Conservation (phyloP, 2,113 vertebrate genomes). For the Mormyrus iriodes region DNA sequence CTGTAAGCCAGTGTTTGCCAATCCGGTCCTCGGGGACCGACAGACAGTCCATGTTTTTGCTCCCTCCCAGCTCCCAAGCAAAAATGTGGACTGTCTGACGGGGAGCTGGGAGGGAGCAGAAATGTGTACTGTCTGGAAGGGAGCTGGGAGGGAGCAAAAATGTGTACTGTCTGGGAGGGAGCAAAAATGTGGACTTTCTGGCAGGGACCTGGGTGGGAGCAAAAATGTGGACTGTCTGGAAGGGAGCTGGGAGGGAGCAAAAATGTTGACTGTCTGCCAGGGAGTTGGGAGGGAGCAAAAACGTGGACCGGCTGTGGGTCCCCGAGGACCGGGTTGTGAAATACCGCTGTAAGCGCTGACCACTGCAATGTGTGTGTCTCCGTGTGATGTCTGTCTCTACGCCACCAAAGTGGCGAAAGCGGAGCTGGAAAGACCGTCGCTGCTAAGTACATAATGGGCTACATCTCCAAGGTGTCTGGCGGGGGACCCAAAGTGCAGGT, state of each 20-base stretch:
- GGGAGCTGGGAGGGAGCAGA: no score
- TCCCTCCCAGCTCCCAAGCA: background rate
- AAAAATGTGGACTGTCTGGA: background rate
- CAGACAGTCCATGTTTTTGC: background rate
- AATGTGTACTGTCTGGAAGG: background rate
- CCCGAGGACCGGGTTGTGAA: background rate
- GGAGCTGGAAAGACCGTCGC: conserved; percentile 95
- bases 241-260: no score
- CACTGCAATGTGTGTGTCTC: background rate
- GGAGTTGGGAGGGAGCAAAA: background rate
- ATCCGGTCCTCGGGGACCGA: background rate
- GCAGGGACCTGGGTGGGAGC: background rate
- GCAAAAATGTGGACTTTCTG: background rate
- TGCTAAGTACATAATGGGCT: conserved; percentile 98
- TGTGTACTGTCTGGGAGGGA: background rate
- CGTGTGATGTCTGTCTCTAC: background rate
- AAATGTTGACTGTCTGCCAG: background rate
- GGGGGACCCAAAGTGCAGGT: conserved; percentile 95
- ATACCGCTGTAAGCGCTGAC: background rate
- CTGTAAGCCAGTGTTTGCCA: background rate
- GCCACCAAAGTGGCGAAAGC: conserved; percentile 76
- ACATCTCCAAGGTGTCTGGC: conserved; percentile 96
- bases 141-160: background rate
- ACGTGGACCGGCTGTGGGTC: background rate
- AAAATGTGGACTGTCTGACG: background rate